These are phyloP conservation scores for Acleris laterana DNA, from an alignment of 2,888 invertebrate species.

Conservation along the genomic window DNA sequence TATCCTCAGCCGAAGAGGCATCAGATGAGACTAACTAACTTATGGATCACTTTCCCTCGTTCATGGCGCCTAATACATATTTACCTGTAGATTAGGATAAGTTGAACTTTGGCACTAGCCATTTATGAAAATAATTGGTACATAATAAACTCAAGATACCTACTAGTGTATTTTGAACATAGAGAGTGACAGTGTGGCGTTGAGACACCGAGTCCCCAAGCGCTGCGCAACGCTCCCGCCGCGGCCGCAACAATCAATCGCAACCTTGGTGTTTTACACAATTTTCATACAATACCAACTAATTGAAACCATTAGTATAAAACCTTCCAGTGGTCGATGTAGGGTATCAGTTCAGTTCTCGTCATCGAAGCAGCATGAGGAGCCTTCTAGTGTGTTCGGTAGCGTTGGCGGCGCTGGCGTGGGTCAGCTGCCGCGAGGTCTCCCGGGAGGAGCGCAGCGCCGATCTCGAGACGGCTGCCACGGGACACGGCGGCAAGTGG, in stretches of 20 bases:
- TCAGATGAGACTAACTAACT: too few relatives aligned
- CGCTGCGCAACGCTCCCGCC: constrained; percentile 66
- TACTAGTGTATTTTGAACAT: background rate
- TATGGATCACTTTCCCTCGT: too few relatives aligned
- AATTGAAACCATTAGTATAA: constrained; percentile 72
- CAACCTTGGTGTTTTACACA: constrained; percentile 81
- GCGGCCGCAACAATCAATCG: constrained; percentile 56
- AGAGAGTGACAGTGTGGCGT: constrained; percentile 39
- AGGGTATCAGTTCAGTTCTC: constrained; percentile 68
- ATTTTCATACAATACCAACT: constrained; percentile 72
- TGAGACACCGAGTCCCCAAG: constrained; percentile 63
- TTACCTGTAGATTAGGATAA: background rate
- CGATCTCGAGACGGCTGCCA: constrained; percentile 84
- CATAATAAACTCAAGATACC: too few relatives aligned
- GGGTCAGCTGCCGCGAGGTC: constrained; percentile 81
- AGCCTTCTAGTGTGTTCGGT: constrained; percentile 69
- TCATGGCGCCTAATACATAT: too few relatives aligned
- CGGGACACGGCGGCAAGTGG: constrained; percentile 74
- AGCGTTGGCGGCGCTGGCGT: constrained; percentile 78
- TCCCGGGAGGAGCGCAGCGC: constrained; percentile 74
- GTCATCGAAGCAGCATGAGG: constrained; percentile 69
- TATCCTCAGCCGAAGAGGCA: too few relatives aligned
- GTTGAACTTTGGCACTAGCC: background rate
- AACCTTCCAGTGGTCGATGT: constrained; percentile 60
- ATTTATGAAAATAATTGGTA: too few relatives aligned